Evolutionary conservation across 2,797 vertebrate species (phyloP), one percentile per base, ranked within the genome.

Genomic region (Loriculus beryllinus): DNA sequence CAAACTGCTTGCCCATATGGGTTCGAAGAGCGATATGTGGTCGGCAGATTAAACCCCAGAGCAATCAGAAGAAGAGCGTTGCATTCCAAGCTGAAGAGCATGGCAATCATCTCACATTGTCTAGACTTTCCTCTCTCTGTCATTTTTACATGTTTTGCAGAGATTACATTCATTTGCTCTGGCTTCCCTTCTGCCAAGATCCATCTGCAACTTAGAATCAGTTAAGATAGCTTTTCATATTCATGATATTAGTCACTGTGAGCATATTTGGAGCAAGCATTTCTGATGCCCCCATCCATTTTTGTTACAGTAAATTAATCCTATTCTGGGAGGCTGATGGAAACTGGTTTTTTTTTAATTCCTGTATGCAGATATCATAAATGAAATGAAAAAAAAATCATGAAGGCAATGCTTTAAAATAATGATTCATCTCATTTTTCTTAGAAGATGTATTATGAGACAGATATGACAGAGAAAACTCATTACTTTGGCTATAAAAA

Each of bases 61-160:
- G 84, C 72, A 92, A 88, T 83, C 82, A 86, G 70, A 83, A 87
- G 82, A 49, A 2, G 10, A 75, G 80, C 70, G 92, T 83, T 83
- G 74, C 87, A 90, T 88, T 91, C 57, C 76, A 63, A 94, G 45
- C 62, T 84, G 59, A 76, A 90, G 94, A 93, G 49, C 33, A 21
- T 33, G 77, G 77, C 92, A 95, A 90, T 96, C 95, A 93, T 90
- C 82, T 96, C 82, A 20, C 85, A 95, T 94, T 96, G 96, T 96
- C 93, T 96, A 95, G 92, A 94, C 92, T 93, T 91, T 42, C 54
- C 69, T 56, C 59, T 72, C 76, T 48, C 45, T 69, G 76, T 86
- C 89, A 72, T 94, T 95, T 95, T 91, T 88, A 82, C 80, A 54
- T 90, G 94, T 95, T 95, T 94, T 93, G 49, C 51, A 67, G 80